Evolutionary conservation across 2,113 vertebrate species (phyloP).

Genomic region (Gymnobelideus leadbeateri): DNA sequence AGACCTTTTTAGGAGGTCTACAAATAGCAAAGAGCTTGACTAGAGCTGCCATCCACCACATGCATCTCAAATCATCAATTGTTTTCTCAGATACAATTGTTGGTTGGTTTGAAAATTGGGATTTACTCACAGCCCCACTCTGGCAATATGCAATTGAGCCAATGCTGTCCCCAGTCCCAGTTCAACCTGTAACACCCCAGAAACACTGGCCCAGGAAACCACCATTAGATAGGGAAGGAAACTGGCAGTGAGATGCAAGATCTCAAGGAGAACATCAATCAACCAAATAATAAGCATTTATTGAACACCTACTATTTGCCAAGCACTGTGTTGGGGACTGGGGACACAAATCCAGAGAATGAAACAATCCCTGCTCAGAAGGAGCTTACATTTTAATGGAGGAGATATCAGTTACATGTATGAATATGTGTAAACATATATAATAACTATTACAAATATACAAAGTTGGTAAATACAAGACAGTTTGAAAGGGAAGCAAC

Average conservation of each 20-base stretch:
- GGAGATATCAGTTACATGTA: neutral
- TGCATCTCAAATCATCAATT: neutral
- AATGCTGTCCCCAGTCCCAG: neutral
- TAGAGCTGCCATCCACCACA: neutral
- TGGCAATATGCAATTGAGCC: neutral
- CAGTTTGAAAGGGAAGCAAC: neutral
- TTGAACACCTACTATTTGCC: neutral
- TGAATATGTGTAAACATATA: neutral
- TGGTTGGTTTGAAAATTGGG: neutral
- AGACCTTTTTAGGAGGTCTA: neutral
- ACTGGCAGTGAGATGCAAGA: neutral
- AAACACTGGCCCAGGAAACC: constrained; percentile 11
- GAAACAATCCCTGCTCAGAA: neutral
- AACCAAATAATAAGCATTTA: neutral
- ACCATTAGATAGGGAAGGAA: constrained; percentile 1
- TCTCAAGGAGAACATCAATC: neutral
- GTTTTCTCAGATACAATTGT: neutral
- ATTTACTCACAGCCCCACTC: neutral
- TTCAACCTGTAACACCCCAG: constrained; percentile 3
- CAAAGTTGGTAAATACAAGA: neutral
- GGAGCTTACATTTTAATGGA: neutral
- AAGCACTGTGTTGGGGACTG: neutral
- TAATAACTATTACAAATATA: neutral
- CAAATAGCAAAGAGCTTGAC: neutral
- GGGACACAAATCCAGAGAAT: neutral